Evolutionary conservation across 2,888 invertebrate genomes (phyloP), one percentile per base, ranked within the genome.

Genomic region (Rotaria magnacalcarata): DNA sequence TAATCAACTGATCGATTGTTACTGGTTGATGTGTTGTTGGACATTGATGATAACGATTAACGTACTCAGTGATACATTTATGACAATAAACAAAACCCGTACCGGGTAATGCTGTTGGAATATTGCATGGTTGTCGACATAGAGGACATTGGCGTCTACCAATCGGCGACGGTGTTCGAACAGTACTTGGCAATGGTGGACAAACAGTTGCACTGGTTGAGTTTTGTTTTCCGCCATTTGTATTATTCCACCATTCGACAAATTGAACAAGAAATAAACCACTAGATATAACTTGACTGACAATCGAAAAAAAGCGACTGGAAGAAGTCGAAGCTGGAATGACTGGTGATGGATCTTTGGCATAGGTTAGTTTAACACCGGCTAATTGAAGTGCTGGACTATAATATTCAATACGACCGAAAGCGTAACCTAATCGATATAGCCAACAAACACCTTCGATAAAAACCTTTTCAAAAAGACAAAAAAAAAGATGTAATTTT

Each of bases 251-350:
- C 80, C 80, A 80, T 24, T 80, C 80, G 11, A 80, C 11, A 14
- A 80, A 80, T 80, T 80, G 80, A n/a, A 80, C n/a, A 14, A 80
- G 47, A 80, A 80, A 80, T 80, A 80, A 80, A 47, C 47, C 80
- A n/a, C n/a, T 80, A 11, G 80, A 80, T 21, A 80, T n/a, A n/a
- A 47, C 47, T 80, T 80, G 80, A 80, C 80, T 80, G 11, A 80
- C 14, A 11, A 80, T 10, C 3, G 43, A 24, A 47, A 80, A 47
- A 8, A 47, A 24, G 24, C n/a, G 80, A 8, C 24, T 5, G 5
- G n/a, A 14, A 0, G 8, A 19, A 24, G 47, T 47, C 4, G 47
- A 19, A n/a, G 43, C 2, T 14, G 43, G 43, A 11, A 43, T 47
- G 8, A 14, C n/a, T 4, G 43, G 80, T 47, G 43, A 47, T 24